Base-by-base conservation (phyloP, 2,888 invertebrate genomes). In the Cosmorhoe ocellata region DNA sequence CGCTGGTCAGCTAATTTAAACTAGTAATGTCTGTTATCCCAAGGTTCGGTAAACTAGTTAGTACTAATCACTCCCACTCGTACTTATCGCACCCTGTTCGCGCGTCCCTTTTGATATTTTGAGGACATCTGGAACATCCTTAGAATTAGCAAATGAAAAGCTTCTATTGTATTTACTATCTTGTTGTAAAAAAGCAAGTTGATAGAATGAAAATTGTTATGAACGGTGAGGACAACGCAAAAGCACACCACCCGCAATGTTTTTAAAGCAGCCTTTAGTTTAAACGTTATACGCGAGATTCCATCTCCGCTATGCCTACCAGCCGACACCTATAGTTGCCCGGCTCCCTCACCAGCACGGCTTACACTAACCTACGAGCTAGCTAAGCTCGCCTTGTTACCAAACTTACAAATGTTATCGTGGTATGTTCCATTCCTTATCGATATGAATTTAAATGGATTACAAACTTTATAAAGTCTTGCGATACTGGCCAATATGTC, bases 401-500 rank as follows among this genome's bases (percentile, higher is more conserved):
- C 18, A 18, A 31, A 12, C n/a, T 45, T n/a, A 6, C 9, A 2
- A 37, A 27, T 26, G 37, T 12, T 13, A 30, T 12, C 12, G 31
- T 31, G 12, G 8, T 46, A 11, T 45, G n/a, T 31, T 42, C n/a
- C n/a, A n/a, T n/a, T 30, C 6, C 9, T 13, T 28, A 18, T 26
- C 9, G 42, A 37, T 49, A 42, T 39, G 13, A 34, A 22, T 13
- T 18, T 33, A 30, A n/a, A n/a, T n/a, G n/a, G 9, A 11, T 13
- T 38, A 11, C 24, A 31, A 14, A 8, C 14, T 32, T 37, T 3
- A 24, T 37, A 42, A n/a, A n/a, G 47, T 50, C 46, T 46, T 22
- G 34, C 27, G 41, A 58, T 58, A 58, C 58, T 58, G 58, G 55
- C 58, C 55, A 47, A 58, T 57, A 41, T 31, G 26, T n/a, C 9